Conservation (phyloP, 2,797 vertebrate genomes). For the Etheostoma perlongum region DNA sequence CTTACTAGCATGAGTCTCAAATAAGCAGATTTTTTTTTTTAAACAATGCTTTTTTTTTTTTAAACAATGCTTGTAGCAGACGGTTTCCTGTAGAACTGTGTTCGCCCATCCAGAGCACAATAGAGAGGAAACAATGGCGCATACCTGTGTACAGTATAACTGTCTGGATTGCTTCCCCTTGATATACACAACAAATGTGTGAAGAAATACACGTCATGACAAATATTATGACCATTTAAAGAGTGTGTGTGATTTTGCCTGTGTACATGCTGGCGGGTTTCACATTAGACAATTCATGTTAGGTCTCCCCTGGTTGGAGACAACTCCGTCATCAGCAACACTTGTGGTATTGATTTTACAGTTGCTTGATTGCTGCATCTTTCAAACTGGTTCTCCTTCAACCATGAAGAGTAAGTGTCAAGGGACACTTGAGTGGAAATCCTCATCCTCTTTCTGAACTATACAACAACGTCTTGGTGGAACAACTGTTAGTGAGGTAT, state of each 20-base stretch:
- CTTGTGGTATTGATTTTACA: conserved; percentile 45
- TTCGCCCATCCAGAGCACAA: not conserved
- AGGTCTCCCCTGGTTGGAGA: conserved; percentile 12
- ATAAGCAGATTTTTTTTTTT: not conserved
- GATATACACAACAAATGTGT: not conserved
- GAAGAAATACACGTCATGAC: not conserved
- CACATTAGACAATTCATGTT: conserved; percentile 5
- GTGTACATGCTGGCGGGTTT: not conserved
- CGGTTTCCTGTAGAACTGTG: not conserved
- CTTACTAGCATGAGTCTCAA: not conserved
- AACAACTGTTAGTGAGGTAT: not conserved
- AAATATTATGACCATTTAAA: not conserved
- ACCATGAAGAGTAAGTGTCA: not conserved
- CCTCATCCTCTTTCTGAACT: not conserved
- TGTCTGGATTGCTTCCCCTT: not conserved
- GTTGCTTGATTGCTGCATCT: conserved; percentile 37
- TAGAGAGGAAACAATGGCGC: not conserved
- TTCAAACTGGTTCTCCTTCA: conserved; percentile 47
- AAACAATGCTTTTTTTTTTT: too few relatives aligned
- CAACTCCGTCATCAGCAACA: conserved; percentile 22
- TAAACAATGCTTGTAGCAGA: too few relatives aligned
- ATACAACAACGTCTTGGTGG: not conserved
- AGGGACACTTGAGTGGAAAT: conserved; percentile 13
- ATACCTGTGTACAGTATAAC: too few relatives aligned
- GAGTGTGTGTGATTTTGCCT: not conserved